Evolutionary conservation across 2,888 invertebrate genomes (phyloP), one percentile per base, ranked within the genome.

Genomic region (Lydus trimaculatus): DNA sequence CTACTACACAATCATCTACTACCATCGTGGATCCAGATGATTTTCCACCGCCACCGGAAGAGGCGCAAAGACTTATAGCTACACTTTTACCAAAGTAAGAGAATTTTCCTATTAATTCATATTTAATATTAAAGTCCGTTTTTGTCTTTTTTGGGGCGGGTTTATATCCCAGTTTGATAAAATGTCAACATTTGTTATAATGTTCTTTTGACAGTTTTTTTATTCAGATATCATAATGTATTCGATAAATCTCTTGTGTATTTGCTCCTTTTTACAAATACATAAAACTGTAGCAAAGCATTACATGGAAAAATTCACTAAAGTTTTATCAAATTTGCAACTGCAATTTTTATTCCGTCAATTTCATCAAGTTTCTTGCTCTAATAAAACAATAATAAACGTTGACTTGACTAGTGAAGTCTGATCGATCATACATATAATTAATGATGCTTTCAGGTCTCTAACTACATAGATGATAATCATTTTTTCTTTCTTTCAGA

Each of bases 21-120:
- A n/a, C 87, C 82, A 81, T 88, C 85, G 82, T 75, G 9, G 78
- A 78, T 31, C 77, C 86, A 52, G 86, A 84, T 65, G 84, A 89
- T 78, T 92, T 91, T 74, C 92, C 92, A 70, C 92, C 92, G 62
- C 92, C 92, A 58, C 92, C 92, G 0, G 92, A 93, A 83, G 92
- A 92, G 84, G 93, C 93, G 15, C 89, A 92, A 83, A 87, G 92
- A 72, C 91, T 93, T 78, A 93, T 93, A 76, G 91, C 92, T 67
- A 92, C 91, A 64, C 87, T 93, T 73, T 86, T 93, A 80, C 92
- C 93, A 65, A 91, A 91, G 93, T 93, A 86, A 87, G 86, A 85
- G 23, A 58, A 20, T n/a, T n/a, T n/a, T n/a, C n/a, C n/a, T n/a
- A n/a, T n/a, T 15, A 36, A 11, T 36, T 28, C 28, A 28, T 28